Conservation (phyloP, 1,140 invertebrate genomes). For the Batillaria attramentaria region DNA sequence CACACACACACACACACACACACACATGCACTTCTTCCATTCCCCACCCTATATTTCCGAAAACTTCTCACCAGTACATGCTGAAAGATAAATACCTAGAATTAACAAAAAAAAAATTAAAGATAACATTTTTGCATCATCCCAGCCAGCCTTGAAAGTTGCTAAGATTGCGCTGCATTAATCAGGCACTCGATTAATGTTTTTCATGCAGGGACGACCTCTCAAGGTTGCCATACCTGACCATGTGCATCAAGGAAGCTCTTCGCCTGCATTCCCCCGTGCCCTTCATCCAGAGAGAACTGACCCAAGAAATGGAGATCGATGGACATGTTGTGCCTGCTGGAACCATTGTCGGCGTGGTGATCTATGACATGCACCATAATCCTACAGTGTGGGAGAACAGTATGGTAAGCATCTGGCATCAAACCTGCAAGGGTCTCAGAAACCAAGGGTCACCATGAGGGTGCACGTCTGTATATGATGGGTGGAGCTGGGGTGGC, state of each 20-base stretch:
- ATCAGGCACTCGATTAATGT: too few species aligned
- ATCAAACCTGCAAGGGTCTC: too few species aligned
- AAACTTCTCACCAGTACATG: not conserved
- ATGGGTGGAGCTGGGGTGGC: too few species aligned
- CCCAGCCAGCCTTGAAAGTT: too few species aligned
- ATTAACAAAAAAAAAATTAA: too few species aligned
- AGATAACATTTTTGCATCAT: too few species aligned
- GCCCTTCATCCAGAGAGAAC: slow-evolving; percentile 81
- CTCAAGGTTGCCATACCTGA: slow-evolving; percentile 66
- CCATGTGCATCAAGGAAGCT: slow-evolving; percentile 70
- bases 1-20: not conserved
- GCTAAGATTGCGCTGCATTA: too few species aligned
- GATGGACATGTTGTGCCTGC: slow-evolving; percentile 39
- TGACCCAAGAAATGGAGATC: slow-evolving; percentile 41
- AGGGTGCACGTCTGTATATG: too few species aligned
- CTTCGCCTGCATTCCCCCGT: slow-evolving; percentile 68
- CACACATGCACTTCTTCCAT: not conserved
- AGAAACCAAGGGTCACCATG: too few species aligned
- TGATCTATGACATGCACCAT: slow-evolving; percentile 49
- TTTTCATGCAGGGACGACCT: slow-evolving; percentile 62
- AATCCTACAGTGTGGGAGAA: slow-evolving; percentile 53
- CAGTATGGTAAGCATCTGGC: slow-evolving; percentile 42
- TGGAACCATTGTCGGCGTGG: slow-evolving; percentile 43
- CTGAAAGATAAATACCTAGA: too few species aligned
- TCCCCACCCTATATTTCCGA: not conserved